Percentiles rank a stretch among this genome's conserved stretches.
Evolutionary conservation across 2,888 invertebrate species (phyloP).

Genomic region (Tinea pellionella): DNA sequence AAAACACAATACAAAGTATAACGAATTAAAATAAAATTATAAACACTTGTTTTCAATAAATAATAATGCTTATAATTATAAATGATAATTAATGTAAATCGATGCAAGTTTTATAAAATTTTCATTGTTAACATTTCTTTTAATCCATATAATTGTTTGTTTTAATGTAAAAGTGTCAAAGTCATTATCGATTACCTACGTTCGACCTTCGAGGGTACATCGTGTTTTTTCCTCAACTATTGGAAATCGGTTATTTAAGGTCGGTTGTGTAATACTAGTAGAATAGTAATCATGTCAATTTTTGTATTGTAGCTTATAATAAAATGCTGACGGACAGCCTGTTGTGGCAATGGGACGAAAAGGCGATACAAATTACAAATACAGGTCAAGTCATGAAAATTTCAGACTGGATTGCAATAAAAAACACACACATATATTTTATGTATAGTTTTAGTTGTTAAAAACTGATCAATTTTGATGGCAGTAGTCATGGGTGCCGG

Average conservation of each 20-base stretch:
- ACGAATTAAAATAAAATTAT: conserved; percentile 1
- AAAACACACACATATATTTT: too few species aligned
- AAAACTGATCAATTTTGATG: too few species aligned
- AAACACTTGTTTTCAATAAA: not conserved
- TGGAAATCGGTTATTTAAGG: conserved; percentile 37
- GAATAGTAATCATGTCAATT: too few species aligned
- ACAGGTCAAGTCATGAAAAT: too few species aligned
- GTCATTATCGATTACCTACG: conserved; percentile 27
- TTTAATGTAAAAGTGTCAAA: conserved; percentile 29
- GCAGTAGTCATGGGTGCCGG: too few species aligned
- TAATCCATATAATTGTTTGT: not conserved
- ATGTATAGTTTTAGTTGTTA: too few species aligned
- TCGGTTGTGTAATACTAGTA: conserved; percentile 30
- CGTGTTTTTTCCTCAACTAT: conserved; percentile 37
- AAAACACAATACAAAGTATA: not conserved
- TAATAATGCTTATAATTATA: not conserved
- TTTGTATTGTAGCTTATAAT: too few species aligned
- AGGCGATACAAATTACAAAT: too few species aligned
- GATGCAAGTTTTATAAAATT: not conserved
- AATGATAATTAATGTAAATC: not conserved
- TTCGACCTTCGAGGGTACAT: not conserved
- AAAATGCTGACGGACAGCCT: too few species aligned
- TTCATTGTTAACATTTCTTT: not conserved
- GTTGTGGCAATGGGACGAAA: too few species aligned
- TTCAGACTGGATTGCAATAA: too few species aligned